Evolutionary conservation across 1,140 invertebrate genomes (phyloP), one percentile per base, ranked within the genome.

Genomic region (Acyrthosiphon pisum): DNA sequence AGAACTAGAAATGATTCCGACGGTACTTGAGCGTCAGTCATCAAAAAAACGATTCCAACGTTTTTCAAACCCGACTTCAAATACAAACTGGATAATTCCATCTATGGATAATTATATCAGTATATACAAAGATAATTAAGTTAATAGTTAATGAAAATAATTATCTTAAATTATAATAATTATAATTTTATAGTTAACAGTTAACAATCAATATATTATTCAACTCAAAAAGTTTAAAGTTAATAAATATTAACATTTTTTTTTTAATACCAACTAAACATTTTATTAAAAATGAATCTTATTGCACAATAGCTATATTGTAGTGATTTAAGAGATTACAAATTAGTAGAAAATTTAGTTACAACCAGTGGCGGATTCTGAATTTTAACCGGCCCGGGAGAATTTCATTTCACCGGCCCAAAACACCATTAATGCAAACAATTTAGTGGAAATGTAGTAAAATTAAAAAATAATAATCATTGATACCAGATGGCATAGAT

Each of bases 21-120:
- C 1, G 98, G 97, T 26, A 99, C 98, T 96, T 99, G 98, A 22
- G 98, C 98, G 96, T 99, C 99, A 0, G 98, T 99, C 98, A 99
- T 98, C 11, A 99, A 95, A 95, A 99, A 99, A 96, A 99, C 98
- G 37, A 97, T 98, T 35, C 98, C 98, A 35, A 99, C 96, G 95
- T 99, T 99, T 95, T 99, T 99, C 26, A 99, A 95, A 6, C 99
- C 99, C 23, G 98, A 97, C 95, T 99, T 99, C 68, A 98, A 95
- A 95, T 99, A 99, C 0, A 99, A 95, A 22, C 96, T 96, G 4
- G 97, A 97, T 44, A 99, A 95, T 95, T 99, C 99, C 93, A 96
- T 96, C 96, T 97, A 76, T 3, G 4, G 11, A 94, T 93, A 53
- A 53, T 53, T 22, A 53, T 53, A 53, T 53, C 20, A 23, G 50